Evolutionary conservation across 2,797 vertebrate species (phyloP), one percentile per base, ranked within the genome.

Genomic region (Molothrus ater): DNA sequence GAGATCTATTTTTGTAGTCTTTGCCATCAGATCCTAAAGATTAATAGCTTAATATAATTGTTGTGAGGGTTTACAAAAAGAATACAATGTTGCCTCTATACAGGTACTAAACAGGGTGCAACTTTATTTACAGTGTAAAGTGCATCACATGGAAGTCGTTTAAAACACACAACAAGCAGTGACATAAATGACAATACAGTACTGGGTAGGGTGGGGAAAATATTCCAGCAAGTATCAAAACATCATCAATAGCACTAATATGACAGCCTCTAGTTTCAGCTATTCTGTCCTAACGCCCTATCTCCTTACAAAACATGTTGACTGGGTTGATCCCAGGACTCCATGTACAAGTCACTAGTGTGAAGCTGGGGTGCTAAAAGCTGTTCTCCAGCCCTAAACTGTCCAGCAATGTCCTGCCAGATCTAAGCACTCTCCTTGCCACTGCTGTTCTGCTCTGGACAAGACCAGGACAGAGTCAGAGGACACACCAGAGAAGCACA

Each of bases 51-150:
- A 7, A 3, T 19, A 17, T 19, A 17, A 61, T 31, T 72, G 28
- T 48, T 66, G 28, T 1, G 2, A 80, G 63, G n/a, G 32, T 59
- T 72, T 75, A 48, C 21, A 14, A 71, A 91, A 89, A 75, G 32
- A 95, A 24, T 29, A 57, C 76, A 50, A 34, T 56, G 38, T 63
- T 84, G 36, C 42, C 71, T 96, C 83, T 86, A 42, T 69, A 86
- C 24, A 42, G 79, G 75, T 88, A 96, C 78, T 91, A 93, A 93
- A 94, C 45, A 73, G 87, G 95, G 84, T 91, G 92, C 86, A 90
- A 88, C 93, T 97, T 96, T 96, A 97, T 97, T 97, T 95, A 95
- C 92, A 96, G 96, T 87, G 86, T 97, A 96, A 97, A 96, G 97
- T 97, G 95, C 88, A 89, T 97, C 96, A 93, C 87, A 87, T 63